phyloP scores from a whole-genome alignment of 2,888 invertebrate species.

The Alviniconcha strummeri region DNA sequence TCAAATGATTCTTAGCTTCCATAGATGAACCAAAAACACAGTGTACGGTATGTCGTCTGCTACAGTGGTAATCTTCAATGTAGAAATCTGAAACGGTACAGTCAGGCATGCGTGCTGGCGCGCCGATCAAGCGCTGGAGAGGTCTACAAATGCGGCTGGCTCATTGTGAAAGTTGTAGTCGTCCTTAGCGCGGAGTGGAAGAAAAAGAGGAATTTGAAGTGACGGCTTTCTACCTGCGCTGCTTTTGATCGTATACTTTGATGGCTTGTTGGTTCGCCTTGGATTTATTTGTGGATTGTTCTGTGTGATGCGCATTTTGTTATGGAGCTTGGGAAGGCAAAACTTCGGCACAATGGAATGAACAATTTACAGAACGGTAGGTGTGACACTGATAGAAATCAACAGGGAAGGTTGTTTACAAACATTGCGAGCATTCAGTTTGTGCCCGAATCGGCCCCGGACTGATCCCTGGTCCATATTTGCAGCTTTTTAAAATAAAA shows the following conservation, averaged over 20 bases:
- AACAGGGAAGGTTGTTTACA: too few species aligned
- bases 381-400: background rate
- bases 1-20: background rate
- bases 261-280: background rate
- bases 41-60: background rate
- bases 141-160: too few species aligned
- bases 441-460: too few species aligned
- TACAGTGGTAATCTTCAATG: background rate
- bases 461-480: too few species aligned
- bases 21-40: background rate
- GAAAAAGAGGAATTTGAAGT: too few species aligned
- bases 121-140: background rate
- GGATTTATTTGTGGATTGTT: background rate
- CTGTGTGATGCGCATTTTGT: constrained; percentile 10
- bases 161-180: constrained; percentile 10
- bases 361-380: constrained; percentile 20
- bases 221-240: background rate
- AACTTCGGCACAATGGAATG: constrained; percentile 19
- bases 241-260: background rate
- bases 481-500: too few species aligned
- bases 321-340: constrained; percentile 19
- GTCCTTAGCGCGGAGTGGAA: background rate
- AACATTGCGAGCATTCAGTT: too few species aligned
- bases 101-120: constrained; percentile 4
- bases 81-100: background rate